Conservation (phyloP, 2,888 invertebrate genomes). For the Athripsodes cinereus region DNA sequence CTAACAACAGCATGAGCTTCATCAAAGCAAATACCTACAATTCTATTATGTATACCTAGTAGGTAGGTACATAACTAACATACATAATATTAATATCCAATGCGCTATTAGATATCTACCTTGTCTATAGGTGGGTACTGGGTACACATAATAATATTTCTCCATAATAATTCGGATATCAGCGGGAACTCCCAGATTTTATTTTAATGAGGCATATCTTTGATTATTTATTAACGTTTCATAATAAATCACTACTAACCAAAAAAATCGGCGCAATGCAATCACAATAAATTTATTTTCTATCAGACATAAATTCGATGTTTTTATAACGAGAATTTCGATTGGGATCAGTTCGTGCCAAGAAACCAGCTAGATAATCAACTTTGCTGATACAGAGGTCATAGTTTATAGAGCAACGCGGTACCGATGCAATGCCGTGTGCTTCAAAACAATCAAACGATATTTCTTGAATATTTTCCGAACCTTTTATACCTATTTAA, state of each 20-base stretch:
- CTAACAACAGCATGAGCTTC: no score
- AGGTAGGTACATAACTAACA: no score
- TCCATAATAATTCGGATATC: not conserved
- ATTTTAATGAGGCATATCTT: not conserved
- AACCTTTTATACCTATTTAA: no score
- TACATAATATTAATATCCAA: no score
- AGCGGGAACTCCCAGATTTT: conserved; percentile 2
- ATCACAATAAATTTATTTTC: conserved; percentile 1
- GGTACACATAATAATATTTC: no score
- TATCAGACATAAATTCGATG: not conserved
- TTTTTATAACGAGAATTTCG: not conserved
- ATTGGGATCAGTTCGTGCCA: not conserved
- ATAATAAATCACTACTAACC: not conserved
- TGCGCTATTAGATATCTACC: no score
- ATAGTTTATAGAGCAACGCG: not conserved
- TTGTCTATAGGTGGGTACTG: no score
- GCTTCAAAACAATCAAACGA: not conserved
- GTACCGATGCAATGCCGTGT: not conserved
- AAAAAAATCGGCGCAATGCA: conserved; percentile 1
- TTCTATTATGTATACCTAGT: no score
- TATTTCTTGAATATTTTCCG: not conserved
- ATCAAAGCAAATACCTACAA: no score
- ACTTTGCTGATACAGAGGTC: not conserved
- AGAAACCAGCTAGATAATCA: not conserved
- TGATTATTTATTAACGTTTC: conserved; percentile 1